Evolutionary conservation across 2,888 invertebrate genomes (phyloP).

Genomic region (Apomyelois bistriatella): DNA sequence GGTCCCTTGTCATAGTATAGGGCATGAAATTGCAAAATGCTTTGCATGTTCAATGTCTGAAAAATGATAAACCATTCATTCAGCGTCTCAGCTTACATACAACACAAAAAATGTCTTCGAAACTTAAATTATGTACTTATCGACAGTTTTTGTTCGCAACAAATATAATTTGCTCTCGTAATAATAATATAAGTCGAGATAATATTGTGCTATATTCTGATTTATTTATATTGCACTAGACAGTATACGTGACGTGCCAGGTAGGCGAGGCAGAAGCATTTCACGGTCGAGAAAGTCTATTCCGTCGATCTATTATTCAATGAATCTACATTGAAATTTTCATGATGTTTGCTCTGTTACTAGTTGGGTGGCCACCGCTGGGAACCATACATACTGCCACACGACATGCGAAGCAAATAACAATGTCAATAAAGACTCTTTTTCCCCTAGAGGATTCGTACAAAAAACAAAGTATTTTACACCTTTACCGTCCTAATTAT

Average conservation of each 20-base stretch:
- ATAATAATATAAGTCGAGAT: too few species aligned
- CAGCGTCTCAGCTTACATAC: background rate
- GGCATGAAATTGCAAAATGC: background rate
- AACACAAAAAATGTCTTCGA: background rate
- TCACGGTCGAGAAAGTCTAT: background rate
- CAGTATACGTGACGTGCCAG: background rate
- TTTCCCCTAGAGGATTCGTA: background rate
- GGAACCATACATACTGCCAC: slow-evolving; percentile 12
- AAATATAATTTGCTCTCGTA: too few species aligned
- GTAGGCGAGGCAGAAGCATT: background rate
- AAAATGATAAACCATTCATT: background rate
- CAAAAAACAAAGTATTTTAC: background rate
- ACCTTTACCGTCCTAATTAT: slow-evolving; percentile 1
- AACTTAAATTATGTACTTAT: too few species aligned
- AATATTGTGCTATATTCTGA: background rate
- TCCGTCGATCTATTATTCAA: slow-evolving; percentile 6
- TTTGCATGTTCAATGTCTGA: background rate
- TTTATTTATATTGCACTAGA: background rate
- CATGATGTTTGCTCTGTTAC: slow-evolving; percentile 37
- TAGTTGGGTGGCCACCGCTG: slow-evolving; percentile 22
- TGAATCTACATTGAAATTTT: slow-evolving; percentile 32
- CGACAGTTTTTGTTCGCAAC: too few species aligned
- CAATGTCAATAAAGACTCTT: slow-evolving; percentile 1
- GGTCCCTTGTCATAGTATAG: too few species aligned
- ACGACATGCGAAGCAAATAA: slow-evolving; percentile 9